A percentile compares a stretch with the other conserved stretches of the same genome.
Evolutionary conservation across 2,113 vertebrate species (phyloP).

Genomic region (Xenopus tropicalis): UCB_Xtro_10.0 CM004444.2:61185001-61185500

Average conservation of each 20-base stretch:
- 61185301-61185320: slow-evolving; percentile 21
- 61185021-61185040: slow-evolving; percentile 36
- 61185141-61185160: slow-evolving; percentile 4
- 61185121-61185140: slow-evolving; percentile 26
- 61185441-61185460: too few species aligned
- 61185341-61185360: not conserved
- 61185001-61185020: slow-evolving; percentile 43
- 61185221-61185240: slow-evolving; percentile 19
- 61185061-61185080: slow-evolving; percentile 34
- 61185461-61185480: too few species aligned
- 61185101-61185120: slow-evolving; percentile 32
- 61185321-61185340: not conserved
- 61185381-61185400: not conserved
- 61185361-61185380: too few species aligned
- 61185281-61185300: slow-evolving; percentile 18
- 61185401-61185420: too few species aligned
- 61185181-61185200: slow-evolving; percentile 21
- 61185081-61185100: slow-evolving; percentile 41
- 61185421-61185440: too few species aligned
- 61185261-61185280: slow-evolving; percentile 23
- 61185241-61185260: slow-evolving; percentile 1
- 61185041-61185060: slow-evolving; percentile 42
- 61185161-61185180: slow-evolving; percentile 6
- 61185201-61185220: slow-evolving; percentile 27
- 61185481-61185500: too few species aligned